phyloP scores from a whole-genome alignment of 2,113 vertebrate genomes.

The Patagioenas fasciata region DNA sequence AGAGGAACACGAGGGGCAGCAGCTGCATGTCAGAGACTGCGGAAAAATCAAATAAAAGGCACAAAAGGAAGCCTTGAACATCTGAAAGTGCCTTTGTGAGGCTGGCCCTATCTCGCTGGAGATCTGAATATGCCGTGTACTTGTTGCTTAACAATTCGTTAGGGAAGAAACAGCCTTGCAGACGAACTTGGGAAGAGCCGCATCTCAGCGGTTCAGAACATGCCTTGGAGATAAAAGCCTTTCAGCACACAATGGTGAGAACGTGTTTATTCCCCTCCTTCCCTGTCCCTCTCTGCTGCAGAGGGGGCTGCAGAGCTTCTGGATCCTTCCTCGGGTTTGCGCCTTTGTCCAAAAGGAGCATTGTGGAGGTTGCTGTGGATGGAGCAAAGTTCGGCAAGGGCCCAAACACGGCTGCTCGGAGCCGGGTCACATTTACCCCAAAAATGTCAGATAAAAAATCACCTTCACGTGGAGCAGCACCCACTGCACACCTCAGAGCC shows the following conservation, averaged over 20 bases:
- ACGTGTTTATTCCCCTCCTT: neutral
- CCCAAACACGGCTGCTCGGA: rapidly evolving
- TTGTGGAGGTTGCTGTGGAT: neutral
- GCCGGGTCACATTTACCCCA: neutral
- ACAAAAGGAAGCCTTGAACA: conserved; percentile 55
- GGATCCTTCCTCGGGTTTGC: neutral
- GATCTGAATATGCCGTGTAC: neutral
- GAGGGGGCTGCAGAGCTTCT: neutral
- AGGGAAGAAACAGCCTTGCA: neutral
- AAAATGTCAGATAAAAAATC: neutral
- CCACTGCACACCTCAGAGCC: neutral
- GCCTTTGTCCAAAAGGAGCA: neutral
- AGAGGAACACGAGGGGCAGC: neutral
- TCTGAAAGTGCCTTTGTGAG: conserved; percentile 6
- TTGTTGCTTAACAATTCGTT: conserved; percentile 21
- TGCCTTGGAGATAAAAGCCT: neutral
- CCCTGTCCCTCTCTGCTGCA: neutral
- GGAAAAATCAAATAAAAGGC: neutral
- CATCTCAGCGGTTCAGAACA: neutral
- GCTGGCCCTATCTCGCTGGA: neutral
- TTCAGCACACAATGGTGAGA: neutral
- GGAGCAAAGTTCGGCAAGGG: rapidly evolving
- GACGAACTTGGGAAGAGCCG: neutral
- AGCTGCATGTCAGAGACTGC: neutral
- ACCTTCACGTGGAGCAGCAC: neutral